Conservation (phyloP, 2,888 invertebrate species). For the Trichopria drosophilae region DNA sequence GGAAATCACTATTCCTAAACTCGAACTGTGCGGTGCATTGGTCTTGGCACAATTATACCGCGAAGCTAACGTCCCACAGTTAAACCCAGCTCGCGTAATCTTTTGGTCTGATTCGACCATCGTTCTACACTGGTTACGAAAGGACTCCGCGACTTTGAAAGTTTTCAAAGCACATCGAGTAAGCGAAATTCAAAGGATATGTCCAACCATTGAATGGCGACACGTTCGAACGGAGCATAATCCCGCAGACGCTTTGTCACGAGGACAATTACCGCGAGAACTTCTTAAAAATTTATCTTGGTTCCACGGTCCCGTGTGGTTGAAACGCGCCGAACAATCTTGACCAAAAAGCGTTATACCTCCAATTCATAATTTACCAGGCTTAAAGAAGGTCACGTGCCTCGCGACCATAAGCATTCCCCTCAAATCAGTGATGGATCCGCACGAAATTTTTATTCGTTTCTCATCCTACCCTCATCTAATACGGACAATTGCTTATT, state of each 20-base stretch:
- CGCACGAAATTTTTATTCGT: background rate
- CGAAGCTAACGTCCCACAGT: no score
- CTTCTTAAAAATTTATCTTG: slow-evolving; percentile 22
- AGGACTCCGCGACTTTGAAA: slow-evolving; percentile 23
- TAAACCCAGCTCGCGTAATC: no score
- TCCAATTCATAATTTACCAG: no score
- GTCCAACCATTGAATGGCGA: slow-evolving; percentile 25
- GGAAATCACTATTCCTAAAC: slow-evolving; percentile 21
- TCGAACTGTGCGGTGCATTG: slow-evolving; percentile 33
- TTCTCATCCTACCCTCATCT: background rate
- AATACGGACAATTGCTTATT: slow-evolving; percentile 1
- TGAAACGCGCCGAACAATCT: background rate
- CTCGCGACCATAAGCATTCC: no score
- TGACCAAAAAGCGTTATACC: no score
- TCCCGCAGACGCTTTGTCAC: slow-evolving; percentile 32
- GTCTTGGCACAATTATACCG: no score
- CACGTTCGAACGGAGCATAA: slow-evolving; percentile 31
- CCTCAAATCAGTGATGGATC: no score
- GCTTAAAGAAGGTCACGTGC: no score
- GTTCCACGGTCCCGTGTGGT: slow-evolving; percentile 27
- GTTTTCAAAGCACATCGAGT: slow-evolving; percentile 33
- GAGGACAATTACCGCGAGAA: slow-evolving; percentile 23
- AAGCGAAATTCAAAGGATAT: slow-evolving; percentile 30
- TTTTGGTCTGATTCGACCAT: no score
- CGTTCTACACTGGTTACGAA: no score